These are phyloP conservation scores for Callionymus lyra DNA, from an alignment of 2,113 vertebrate species.

Conservation along the genomic window DNA sequence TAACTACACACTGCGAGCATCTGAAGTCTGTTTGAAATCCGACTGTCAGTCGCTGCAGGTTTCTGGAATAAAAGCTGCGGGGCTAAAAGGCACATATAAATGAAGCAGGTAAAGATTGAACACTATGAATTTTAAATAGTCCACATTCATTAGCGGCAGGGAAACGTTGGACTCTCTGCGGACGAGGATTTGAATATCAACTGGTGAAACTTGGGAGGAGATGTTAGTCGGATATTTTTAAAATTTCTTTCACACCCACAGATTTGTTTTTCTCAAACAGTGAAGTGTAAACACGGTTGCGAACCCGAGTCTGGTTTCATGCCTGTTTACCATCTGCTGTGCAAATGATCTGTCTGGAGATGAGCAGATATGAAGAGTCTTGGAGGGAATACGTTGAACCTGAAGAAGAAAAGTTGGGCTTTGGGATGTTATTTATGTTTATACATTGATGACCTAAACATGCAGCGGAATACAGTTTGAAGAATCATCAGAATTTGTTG, in stretches of 20 bases:
- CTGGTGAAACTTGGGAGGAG: conserved; percentile 5
- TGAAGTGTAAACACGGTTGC: conserved; percentile 20
- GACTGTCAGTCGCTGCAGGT: conserved; percentile 1
- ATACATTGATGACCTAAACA: no score
- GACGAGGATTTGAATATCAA: not conserved
- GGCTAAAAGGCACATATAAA: not conserved
- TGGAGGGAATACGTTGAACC: no score
- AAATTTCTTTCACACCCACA: conserved; percentile 24
- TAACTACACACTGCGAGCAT: no score
- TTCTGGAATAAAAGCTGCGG: conserved; percentile 18
- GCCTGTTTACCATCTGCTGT: conserved; percentile 41
- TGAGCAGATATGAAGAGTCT: no score
- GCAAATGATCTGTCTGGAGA: conserved; percentile 14
- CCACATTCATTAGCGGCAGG: no score
- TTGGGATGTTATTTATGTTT: no score
- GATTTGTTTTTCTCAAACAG: conserved; percentile 13
- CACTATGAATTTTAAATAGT: no score
- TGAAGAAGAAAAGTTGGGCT: no score
- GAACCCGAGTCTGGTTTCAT: conserved; percentile 24
- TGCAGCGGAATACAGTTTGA: no score
- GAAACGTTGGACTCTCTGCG: no score
- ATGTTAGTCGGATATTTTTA: conserved; percentile 18
- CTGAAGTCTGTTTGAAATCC: conserved; percentile 5
- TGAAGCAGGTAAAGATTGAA: no score
- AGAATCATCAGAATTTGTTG: no score